Base-by-base conservation (phyloP, 2,113 vertebrate species). In the Empidonax alnorum region DNA sequence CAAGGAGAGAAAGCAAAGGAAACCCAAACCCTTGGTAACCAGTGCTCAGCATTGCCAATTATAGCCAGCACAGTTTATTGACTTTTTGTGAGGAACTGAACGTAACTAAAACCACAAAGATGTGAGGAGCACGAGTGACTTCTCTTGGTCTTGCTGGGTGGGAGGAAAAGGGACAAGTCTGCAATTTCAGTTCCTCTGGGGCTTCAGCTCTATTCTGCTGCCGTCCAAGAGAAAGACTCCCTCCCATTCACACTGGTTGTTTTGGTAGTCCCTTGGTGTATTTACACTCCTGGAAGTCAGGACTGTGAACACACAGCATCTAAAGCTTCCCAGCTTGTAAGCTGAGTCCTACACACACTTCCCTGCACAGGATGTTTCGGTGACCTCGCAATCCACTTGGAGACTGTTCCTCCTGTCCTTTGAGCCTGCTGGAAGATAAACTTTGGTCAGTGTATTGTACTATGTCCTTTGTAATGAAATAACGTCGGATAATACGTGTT, bases 381-480 rank as follows among this genome's bases (percentile, higher is more conserved):
- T 7, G 35, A 91, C 74, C 92, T 93, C 53, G 3, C 84, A 76
- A 16, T 53, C 53, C 78, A 4, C 33, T 71, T n/a, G 67, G 5
- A 24, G 63, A 67, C 91, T 50, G 55, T 76, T 85, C 91, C 82
- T 92, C 91, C 62, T 31, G 61, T 93, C 85, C 63, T 95, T 90
- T 75, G 92, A 89, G 86, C 89, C 42, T 7, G 65, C 8, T 88
- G 94, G 84, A 96, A 96, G 95, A 96, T 94, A 97, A 97, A 96
- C 96, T 95, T 97, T 92, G 97, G 85, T 75, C 96, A 78, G 53
- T 39, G 53, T 78, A 52, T 96, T 96, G 94, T 67, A 81, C 91
- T 81, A 13, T 97, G 97, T 92, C 97, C 97, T 97, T 97, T 97
- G 97, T 95, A 94, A 96, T 92, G 80, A 94, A 97, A 95, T 89